Conservation (phyloP, 2,113 vertebrate species). For the Catharus bicknelli region DNA sequence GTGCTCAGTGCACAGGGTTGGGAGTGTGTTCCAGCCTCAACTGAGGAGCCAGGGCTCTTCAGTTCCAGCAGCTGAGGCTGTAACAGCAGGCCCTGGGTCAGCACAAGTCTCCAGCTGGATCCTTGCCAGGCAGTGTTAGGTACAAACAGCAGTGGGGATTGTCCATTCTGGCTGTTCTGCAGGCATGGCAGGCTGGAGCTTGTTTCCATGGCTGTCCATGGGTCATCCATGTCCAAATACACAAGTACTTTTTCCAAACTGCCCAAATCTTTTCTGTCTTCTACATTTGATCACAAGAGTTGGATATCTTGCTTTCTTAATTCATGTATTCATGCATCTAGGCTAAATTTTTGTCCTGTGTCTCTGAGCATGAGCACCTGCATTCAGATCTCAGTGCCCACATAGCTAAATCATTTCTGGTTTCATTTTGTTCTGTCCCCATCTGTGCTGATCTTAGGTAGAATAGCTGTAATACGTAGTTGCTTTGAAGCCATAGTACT, state of each 20-base stretch:
- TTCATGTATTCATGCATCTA: background rate
- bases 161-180: background rate
- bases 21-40: background rate
- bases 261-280: background rate
- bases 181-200: background rate
- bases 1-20: background rate
- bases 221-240: accelerated
- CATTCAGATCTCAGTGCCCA: background rate
- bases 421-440: constrained; percentile 12
- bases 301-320: background rate
- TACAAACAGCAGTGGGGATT: background rate
- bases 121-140: background rate
- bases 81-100: background rate
- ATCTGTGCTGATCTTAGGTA: background rate
- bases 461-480: background rate
- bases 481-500: background rate
- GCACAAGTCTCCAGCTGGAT: background rate
- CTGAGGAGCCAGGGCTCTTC: background rate
- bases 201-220: accelerated
- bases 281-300: background rate
- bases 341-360: background rate
- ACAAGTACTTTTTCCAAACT: background rate
- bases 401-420: background rate
- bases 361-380: background rate
- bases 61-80: background rate